Evolutionary conservation across 2,888 invertebrate species (phyloP).

Genomic region (Torymus tubicola): DNA sequence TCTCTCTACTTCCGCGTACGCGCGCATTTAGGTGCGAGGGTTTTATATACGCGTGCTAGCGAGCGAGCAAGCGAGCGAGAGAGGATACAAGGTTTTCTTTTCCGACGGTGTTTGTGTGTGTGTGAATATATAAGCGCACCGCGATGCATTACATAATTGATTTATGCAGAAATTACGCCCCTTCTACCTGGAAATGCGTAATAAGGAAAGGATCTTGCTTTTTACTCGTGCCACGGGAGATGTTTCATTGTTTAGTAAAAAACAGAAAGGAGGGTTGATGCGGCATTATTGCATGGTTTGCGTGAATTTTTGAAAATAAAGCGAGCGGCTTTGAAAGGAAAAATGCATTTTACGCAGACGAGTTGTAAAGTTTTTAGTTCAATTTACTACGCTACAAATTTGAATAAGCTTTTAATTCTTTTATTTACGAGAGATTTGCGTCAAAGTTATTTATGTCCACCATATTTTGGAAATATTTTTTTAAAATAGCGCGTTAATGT

Average conservation of each 20-base stretch:
- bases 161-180: not conserved
- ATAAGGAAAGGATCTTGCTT: not conserved
- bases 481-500: too few species aligned
- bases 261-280: too few species aligned
- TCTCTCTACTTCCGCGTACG: constrained; percentile 25
- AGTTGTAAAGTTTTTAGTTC: too few species aligned
- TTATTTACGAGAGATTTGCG: not conserved
- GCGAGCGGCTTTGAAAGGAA: too few species aligned
- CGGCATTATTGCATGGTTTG: too few species aligned
- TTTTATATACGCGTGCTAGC: too few species aligned
- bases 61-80: too few species aligned
- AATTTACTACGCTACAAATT: not conserved
- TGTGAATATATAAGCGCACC: not conserved
- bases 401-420: not conserved
- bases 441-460: too few species aligned
- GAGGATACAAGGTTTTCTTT: constrained; percentile 6
- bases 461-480: too few species aligned
- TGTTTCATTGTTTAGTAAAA: too few species aligned
- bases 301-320: too few species aligned
- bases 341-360: too few species aligned
- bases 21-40: constrained; percentile 24
- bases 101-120: not conserved
- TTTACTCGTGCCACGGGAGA: not conserved
- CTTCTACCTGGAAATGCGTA: not conserved
- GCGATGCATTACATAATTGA: constrained; percentile 16